phyloP scores from a whole-genome alignment of 2,113 vertebrate genomes.

The Leptocoma aspasia region DNA sequence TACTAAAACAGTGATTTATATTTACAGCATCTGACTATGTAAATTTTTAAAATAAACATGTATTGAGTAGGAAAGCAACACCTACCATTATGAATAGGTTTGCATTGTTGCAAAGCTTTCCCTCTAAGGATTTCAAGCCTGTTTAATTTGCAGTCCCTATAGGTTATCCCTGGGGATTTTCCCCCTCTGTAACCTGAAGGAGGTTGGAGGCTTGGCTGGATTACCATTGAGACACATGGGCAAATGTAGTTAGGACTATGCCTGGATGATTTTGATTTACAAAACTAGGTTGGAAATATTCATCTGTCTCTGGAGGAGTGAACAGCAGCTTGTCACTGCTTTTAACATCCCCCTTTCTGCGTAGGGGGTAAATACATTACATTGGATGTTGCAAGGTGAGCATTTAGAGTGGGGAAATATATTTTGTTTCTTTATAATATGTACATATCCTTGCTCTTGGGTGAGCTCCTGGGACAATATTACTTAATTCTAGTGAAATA shows the following conservation, averaged over 20 bases:
- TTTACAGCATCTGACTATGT: slow-evolving; percentile 5
- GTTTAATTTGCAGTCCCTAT: neutral
- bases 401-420: neutral
- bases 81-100: neutral
- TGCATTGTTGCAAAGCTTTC: neutral
- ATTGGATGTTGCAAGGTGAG: neutral
- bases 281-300: neutral
- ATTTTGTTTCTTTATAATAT: neutral
- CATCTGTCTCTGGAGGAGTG: neutral
- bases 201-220: neutral
- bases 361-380: neutral
- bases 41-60: neutral
- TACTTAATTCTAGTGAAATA: neutral
- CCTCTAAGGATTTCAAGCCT: neutral
- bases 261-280: slow-evolving; percentile 1
- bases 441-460: neutral
- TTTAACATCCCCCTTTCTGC: neutral
- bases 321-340: neutral
- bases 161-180: neutral
- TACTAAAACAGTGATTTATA: neutral
- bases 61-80: neutral
- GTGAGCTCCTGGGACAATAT: neutral
- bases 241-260: neutral
- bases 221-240: neutral
- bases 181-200: neutral